Evolutionary conservation across 1,140 invertebrate species (phyloP).

Genomic region (Bathynomus jamesi): DNA sequence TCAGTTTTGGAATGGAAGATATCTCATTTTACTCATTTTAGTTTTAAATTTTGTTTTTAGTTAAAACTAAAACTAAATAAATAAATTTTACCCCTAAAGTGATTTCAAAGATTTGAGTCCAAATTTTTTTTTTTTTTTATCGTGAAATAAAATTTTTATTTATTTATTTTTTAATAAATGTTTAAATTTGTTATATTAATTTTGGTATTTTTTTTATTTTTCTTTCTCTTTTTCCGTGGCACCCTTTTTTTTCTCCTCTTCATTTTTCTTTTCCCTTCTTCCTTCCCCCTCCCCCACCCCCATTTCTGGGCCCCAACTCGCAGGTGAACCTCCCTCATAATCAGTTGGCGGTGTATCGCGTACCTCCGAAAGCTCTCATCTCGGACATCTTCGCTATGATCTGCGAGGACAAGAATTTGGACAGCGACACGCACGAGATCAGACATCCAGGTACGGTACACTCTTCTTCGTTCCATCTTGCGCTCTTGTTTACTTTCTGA

Average conservation of each 20-base stretch:
- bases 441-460: constrained; percentile 60
- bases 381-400: constrained; percentile 61
- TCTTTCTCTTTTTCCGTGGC: background rate
- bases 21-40: too few species aligned
- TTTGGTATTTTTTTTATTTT: background rate
- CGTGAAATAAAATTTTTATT: background rate
- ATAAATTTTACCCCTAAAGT: too few species aligned
- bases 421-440: constrained; percentile 64
- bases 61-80: too few species aligned
- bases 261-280: background rate
- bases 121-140: background rate
- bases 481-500: background rate
- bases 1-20: too few species aligned
- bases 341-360: constrained; percentile 67
- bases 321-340: constrained; percentile 73
- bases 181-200: background rate
- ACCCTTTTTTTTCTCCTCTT: background rate
- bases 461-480: background rate
- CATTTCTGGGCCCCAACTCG: background rate
- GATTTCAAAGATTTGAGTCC: too few species aligned
- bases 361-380: constrained; percentile 58
- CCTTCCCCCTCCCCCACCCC: background rate
- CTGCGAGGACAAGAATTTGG: constrained; percentile 71
- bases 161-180: background rate
- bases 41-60: too few species aligned